A percentile compares a stretch with the other conserved stretches of the same genome.
Conservation (phyloP, 2,797 vertebrate species). For the Aldrovandia affinis region DNA sequence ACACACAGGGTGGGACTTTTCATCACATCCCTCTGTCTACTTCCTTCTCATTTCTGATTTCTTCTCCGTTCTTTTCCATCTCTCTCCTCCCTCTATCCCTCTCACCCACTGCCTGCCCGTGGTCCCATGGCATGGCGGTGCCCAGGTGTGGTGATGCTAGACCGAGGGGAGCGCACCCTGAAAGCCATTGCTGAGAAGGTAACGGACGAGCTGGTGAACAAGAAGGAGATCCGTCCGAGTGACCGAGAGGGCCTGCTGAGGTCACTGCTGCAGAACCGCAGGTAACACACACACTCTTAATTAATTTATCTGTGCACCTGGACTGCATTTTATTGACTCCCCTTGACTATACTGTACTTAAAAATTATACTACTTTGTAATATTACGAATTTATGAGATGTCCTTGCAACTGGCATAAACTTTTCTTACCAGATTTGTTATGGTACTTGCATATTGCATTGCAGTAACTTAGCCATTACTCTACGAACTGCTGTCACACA, state of each 20-base stretch:
- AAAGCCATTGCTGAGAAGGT: slow-evolving; percentile 74
- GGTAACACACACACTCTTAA: slow-evolving; percentile 56
- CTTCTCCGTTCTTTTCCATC: neutral
- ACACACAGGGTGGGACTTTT: neutral
- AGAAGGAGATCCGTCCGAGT: slow-evolving; percentile 77
- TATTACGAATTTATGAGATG: neutral
- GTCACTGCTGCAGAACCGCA: slow-evolving; percentile 79
- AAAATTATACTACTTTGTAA: neutral
- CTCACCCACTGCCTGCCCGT: neutral
- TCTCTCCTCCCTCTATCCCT: neutral
- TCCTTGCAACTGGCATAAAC: neutral
- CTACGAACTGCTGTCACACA: neutral
- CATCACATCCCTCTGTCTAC: neutral
- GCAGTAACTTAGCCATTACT: neutral
- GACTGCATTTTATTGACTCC: neutral
- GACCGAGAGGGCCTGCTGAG: slow-evolving; percentile 77
- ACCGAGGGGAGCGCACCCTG: slow-evolving; percentile 76
- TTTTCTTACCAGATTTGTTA: neutral
- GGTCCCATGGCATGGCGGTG: neutral
- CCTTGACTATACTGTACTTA: neutral
- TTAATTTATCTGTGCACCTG: neutral
- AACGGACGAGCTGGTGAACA: slow-evolving; percentile 79
- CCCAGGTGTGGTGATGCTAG: slow-evolving; percentile 81
- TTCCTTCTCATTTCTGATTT: neutral
- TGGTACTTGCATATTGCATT: neutral